A percentile compares a stretch with the other conserved stretches of the same genome.
Conservation (phyloP, 2,797 vertebrate genomes). For the Diglossa cyanea region DNA sequence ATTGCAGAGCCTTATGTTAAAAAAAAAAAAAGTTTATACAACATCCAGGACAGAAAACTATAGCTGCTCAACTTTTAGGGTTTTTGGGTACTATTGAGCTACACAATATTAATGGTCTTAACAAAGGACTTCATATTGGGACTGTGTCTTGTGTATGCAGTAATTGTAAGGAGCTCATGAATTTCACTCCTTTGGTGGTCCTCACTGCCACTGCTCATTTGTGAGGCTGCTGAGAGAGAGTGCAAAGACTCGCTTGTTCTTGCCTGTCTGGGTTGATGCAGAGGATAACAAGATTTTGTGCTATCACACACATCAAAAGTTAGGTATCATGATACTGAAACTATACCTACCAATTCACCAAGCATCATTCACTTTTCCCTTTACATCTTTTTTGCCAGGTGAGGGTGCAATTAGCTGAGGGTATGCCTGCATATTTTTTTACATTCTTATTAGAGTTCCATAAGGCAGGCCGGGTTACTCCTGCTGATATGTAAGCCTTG, state of each 20-base stretch:
- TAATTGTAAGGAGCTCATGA: not conserved
- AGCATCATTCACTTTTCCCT: not conserved
- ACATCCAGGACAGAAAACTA: not conserved
- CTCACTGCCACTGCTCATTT: not conserved
- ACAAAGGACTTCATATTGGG: rapidly evolving
- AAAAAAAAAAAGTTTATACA: not conserved
- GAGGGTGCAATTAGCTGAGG: not conserved
- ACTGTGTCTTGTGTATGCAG: not conserved
- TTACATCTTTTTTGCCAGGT: not conserved
- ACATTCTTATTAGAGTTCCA: not conserved
- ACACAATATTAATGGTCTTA: not conserved
- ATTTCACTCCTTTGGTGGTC: not conserved
- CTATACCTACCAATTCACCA: not conserved
- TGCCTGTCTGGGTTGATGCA: not conserved
- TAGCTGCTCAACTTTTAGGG: not conserved
- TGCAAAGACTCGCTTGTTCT: not conserved
- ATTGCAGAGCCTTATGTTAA: not conserved
- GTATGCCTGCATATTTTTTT: not conserved
- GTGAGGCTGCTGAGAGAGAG: not conserved
- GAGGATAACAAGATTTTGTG: not conserved
- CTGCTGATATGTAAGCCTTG: not conserved
- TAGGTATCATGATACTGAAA: not conserved
- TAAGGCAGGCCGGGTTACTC: not conserved
- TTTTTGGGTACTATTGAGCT: not conserved
- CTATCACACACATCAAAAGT: not conserved